phyloP scores from a whole-genome alignment of 2,113 vertebrate species.

The Stigmatopora argus region DNA sequence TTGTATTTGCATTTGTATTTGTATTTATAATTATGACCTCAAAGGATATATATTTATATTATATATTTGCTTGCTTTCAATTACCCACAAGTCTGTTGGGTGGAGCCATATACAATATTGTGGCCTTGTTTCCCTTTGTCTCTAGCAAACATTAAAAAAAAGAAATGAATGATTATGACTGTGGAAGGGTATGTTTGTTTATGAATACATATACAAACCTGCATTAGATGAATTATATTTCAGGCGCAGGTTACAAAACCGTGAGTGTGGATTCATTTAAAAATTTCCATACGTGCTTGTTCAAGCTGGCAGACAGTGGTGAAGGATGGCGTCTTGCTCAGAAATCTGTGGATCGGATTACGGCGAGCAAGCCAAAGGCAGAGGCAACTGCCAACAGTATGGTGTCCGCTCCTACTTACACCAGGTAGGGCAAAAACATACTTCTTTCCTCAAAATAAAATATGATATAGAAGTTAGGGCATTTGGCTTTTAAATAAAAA shows the following conservation, averaged over 20 bases:
- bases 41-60: too few relatives aligned
- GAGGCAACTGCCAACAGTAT: conserved; percentile 80
- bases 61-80: too few relatives aligned
- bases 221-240: background rate
- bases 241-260: background rate
- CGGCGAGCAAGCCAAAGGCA: conserved; percentile 64
- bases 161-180: background rate
- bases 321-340: conserved; percentile 90
- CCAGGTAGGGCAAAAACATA: conserved; percentile 55
- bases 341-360: conserved; percentile 80
- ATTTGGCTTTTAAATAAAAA: background rate
- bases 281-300: conserved; percentile 18
- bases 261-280: conserved; percentile 9
- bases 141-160: too few relatives aligned
- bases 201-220: background rate
- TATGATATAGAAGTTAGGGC: background rate
- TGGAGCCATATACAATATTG: too few relatives aligned
- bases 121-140: too few relatives aligned
- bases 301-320: conserved; percentile 67
- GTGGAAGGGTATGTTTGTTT: conserved; percentile 11
- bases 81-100: too few relatives aligned
- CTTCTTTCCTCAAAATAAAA: background rate
- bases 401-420: conserved; percentile 98
- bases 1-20: too few relatives aligned
- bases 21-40: too few relatives aligned